Percentiles rank a stretch among this genome's conserved stretches.
Evolutionary conservation across 37 sponge, comb jelly and placozoan genomes (phyloP).

Genomic region (Cliona cf. orientalis): DNA sequence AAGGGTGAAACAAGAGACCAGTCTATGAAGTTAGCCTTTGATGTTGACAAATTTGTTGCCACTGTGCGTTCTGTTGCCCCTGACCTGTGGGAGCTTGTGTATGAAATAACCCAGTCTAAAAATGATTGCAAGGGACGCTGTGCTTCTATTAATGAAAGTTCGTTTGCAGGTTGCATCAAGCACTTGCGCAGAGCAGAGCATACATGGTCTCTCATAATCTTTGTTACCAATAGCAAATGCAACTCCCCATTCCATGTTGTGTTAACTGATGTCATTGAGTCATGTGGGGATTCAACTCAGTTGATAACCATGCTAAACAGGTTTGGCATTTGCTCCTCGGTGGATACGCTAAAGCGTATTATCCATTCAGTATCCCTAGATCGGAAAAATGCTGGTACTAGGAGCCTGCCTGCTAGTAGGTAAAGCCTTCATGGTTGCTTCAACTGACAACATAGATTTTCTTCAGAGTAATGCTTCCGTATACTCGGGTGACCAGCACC

Average conservation of each 20-base stretch:
- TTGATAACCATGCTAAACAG: background rate
- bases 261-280: conserved; percentile 1
- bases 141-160: background rate
- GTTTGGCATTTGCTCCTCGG: background rate
- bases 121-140: conserved; percentile 6
- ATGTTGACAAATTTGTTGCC: background rate
- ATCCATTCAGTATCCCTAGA: background rate
- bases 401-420: background rate
- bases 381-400: background rate
- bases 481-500: conserved; percentile 2
- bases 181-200: background rate
- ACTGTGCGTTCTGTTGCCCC: background rate
- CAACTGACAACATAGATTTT: conserved; percentile 24
- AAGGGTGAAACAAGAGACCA: background rate
- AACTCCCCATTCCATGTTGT: background rate
- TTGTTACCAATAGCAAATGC: background rate
- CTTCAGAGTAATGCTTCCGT: background rate
- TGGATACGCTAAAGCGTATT: background rate
- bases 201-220: background rate
- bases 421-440: background rate
- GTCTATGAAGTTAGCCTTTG: background rate
- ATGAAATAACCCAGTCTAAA: background rate
- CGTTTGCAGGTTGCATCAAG: background rate
- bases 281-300: conserved; percentile 5
- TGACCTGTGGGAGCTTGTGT: background rate